A percentile compares a stretch with the other conserved stretches of the same genome.
phyloP scores from a whole-genome alignment of 2,888 invertebrate genomes.

The Plagiodera versicolora region DNA sequence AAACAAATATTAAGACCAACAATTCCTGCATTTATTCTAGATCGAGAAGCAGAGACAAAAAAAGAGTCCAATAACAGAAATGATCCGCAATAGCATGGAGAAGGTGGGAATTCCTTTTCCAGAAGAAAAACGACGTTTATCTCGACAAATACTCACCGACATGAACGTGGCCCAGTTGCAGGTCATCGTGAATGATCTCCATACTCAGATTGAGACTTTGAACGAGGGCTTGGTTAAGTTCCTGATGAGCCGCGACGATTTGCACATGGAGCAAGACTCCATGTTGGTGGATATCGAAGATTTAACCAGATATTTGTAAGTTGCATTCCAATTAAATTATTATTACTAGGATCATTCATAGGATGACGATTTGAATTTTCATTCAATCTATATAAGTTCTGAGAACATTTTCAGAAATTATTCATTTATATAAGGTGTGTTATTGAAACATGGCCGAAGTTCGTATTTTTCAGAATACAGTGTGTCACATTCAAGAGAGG shows the following conservation, averaged over 20 bases:
- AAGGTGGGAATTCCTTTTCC: constrained; percentile 84
- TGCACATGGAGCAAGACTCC: constrained; percentile 97
- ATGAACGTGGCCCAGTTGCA: constrained; percentile 93
- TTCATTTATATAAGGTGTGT: too few species aligned
- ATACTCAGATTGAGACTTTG: constrained; percentile 88
- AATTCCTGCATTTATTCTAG: too few species aligned
- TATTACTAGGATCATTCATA: too few species aligned
- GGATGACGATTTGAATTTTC: too few species aligned
- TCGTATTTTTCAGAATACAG: too few species aligned
- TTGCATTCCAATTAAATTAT: constrained; percentile 31
- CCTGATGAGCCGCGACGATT: constrained; percentile 89
- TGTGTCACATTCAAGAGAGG: too few species aligned
- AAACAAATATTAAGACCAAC: too few species aligned
- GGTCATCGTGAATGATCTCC: constrained; percentile 92
- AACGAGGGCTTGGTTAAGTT: constrained; percentile 89
- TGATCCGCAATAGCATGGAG: constrained; percentile 76
- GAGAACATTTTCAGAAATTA: too few species aligned
- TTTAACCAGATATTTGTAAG: constrained; percentile 86
- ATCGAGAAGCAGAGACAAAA: constrained; percentile 69
- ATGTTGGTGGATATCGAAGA: constrained; percentile 98
- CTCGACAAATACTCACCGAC: constrained; percentile 82
- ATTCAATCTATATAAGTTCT: too few species aligned
- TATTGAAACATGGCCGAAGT: too few species aligned
- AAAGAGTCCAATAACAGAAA: constrained; percentile 82
- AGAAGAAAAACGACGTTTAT: constrained; percentile 79